Evolutionary conservation across 2,797 vertebrate genomes (phyloP), one percentile per base, ranked within the genome.

Genomic region (Naso thynnoides): DNA sequence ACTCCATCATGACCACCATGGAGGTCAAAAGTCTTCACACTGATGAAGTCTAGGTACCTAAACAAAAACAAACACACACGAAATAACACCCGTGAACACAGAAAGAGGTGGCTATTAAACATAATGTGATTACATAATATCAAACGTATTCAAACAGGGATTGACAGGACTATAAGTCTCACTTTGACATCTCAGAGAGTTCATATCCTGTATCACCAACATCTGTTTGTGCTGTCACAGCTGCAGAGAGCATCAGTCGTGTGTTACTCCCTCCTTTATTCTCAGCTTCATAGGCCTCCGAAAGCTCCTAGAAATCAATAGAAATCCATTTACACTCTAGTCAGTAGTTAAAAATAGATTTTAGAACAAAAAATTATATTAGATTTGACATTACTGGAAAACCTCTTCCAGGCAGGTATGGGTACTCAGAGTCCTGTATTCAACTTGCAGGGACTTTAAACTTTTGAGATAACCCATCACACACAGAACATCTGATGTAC

Each of bases 11-110:
- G 90, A 21, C 69, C 50, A 70, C 84, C 89, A 26, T 88, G 86
- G 38, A 95, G 87, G 68, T 95, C 90, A 55, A 92, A 94, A 14
- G 91, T 92, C 91, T 94, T 95, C 23, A 95, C 79, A 56, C 89
- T 94, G 81, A 95, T 90, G 36, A 95, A 89, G 76, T 95, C 91
- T 86, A 94, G 62, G 67, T 93, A 92, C 54, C 92, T 95, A 36
- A 38, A 75, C 36, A 75, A 16, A 58, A 41, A 81, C 33, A 64
- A 42, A 26, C n/a, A 24, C 23, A 53, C 41, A 33, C 24, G 45
- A 14, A 29, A 3, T 15, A 9, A 47, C 42, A 53, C 14, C 21
- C 18, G 50, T 0, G 31, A 24, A 50, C 26, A 65, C 8, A 57
- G 8, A 57, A 10, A 8, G 6, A 26, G 15, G 29, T 18, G 3